Conservation (phyloP, 1,140 invertebrate species). For the Pemphigus obesinymphae region DNA sequence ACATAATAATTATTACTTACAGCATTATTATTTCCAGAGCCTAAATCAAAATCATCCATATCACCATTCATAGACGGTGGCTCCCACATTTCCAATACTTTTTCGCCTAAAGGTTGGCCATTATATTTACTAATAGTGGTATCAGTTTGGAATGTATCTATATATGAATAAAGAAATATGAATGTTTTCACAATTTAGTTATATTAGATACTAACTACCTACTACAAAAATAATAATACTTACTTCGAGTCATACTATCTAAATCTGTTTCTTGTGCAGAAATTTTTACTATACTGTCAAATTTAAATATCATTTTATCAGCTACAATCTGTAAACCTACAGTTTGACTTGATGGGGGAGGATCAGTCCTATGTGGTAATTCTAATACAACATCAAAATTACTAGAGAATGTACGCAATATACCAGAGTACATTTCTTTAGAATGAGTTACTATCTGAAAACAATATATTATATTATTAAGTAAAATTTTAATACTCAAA, state of each 20-base stretch:
- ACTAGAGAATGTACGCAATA: slow-evolving; percentile 79
- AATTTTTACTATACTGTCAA: slow-evolving; percentile 74
- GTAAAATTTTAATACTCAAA: neutral
- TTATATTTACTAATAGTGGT: slow-evolving; percentile 66
- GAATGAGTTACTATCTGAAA: slow-evolving; percentile 68
- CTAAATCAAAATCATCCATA: slow-evolving; percentile 62
- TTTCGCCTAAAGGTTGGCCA: slow-evolving; percentile 61
- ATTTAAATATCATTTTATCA: slow-evolving; percentile 80
- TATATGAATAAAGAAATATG: slow-evolving; percentile 34
- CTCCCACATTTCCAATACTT: slow-evolving; percentile 86
- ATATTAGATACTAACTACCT: no score
- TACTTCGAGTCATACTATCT: slow-evolving; percentile 75
- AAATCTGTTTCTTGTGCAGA: slow-evolving; percentile 76
- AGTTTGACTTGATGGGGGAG: slow-evolving; percentile 56
- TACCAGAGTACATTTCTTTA: slow-evolving; percentile 75
- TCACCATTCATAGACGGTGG: slow-evolving; percentile 61
- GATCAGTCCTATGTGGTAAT: slow-evolving; percentile 74
- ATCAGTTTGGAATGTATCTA: slow-evolving; percentile 76
- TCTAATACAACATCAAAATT: slow-evolving; percentile 79
- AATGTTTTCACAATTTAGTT: neutral
- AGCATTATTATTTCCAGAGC: slow-evolving; percentile 53
- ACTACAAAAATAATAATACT: neutral
- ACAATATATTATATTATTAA: slow-evolving; percentile 35
- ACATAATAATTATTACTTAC: slow-evolving; percentile 23
- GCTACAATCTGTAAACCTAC: slow-evolving; percentile 61